Conservation (phyloP, 2,797 vertebrate genomes). For the Leptatherina wallacei region DNA sequence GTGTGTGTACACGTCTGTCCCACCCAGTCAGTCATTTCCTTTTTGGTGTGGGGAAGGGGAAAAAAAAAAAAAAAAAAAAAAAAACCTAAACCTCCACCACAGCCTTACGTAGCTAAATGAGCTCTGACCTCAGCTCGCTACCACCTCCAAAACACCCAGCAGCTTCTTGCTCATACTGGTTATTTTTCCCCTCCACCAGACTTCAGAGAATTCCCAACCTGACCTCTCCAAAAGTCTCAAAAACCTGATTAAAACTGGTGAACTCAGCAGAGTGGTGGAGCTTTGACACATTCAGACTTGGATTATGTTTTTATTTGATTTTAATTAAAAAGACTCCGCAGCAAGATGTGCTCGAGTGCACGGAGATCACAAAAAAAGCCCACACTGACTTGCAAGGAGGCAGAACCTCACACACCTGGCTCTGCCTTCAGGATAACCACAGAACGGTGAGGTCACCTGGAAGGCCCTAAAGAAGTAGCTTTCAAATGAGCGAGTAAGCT, state of each 20-base stretch:
- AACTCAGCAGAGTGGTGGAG: neutral
- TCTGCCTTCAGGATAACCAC: conserved; percentile 12
- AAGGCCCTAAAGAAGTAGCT: neutral
- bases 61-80: conserved; percentile 21
- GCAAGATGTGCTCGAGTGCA: neutral
- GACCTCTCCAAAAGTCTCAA: too few species aligned
- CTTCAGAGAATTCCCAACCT: too few species aligned
- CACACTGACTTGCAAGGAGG: neutral
- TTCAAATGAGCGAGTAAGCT: conserved; percentile 1
- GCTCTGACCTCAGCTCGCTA: conserved; percentile 6
- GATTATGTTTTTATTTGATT: too few species aligned
- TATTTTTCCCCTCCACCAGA: too few species aligned
- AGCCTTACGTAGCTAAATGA: conserved; percentile 18
- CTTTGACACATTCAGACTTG: neutral
- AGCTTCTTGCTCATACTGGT: neutral
- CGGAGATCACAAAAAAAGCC: neutral
- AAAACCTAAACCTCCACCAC: conserved; percentile 22
- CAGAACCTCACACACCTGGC: conserved; percentile 27
- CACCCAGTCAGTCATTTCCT: conserved; percentile 60
- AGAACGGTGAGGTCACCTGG: conserved; percentile 17
- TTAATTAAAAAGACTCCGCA: neutral
- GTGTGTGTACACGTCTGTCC: conserved; percentile 27
- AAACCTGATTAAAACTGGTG: neutral
- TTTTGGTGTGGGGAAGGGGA: conserved; percentile 28
- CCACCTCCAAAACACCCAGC: neutral